A percentile compares a stretch with the other conserved stretches of the same genome.
phyloP scores from a whole-genome alignment of 2,888 invertebrate species.

The Unio pictorum region DNA sequence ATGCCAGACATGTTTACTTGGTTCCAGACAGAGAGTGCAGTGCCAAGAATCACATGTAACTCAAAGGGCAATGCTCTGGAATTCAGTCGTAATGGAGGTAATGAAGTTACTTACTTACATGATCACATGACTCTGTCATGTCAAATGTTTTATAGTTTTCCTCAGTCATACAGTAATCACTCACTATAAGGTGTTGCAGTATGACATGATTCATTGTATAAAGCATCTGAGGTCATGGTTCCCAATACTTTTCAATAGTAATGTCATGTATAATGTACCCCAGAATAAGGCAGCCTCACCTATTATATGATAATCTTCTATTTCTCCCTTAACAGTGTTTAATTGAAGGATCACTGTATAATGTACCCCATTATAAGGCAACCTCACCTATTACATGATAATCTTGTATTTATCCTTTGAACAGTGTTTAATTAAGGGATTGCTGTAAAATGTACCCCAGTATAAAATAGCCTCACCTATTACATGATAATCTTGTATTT shows the following conservation, averaged over 20 bases:
- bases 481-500: too few relatives aligned
- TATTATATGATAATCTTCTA: neutral
- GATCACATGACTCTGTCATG: neutral
- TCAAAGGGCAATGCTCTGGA: slow-evolving; percentile 68
- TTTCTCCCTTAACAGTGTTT: too few relatives aligned
- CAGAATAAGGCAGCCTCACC: neutral
- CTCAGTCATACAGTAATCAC: neutral
- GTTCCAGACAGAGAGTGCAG: slow-evolving; percentile 68
- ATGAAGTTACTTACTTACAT: slow-evolving; percentile 3
- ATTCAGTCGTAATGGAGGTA: slow-evolving; percentile 68
- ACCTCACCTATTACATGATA: too few relatives aligned
- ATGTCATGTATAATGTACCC: neutral
- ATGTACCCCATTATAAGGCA: too few relatives aligned
- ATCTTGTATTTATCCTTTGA: too few relatives aligned
- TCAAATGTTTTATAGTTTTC: neutral
- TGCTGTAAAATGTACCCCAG: too few relatives aligned
- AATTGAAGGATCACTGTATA: too few relatives aligned
- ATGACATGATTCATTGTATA: too few relatives aligned
- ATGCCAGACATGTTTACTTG: slow-evolving; percentile 66
- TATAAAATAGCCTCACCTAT: too few relatives aligned
- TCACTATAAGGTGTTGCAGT: neutral
- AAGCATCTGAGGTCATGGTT: neutral
- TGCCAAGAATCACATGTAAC: slow-evolving; percentile 66
- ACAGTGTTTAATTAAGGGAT: too few relatives aligned
- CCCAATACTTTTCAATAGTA: neutral